A percentile compares a stretch with the other conserved stretches of the same genome.
Evolutionary conservation across 2,888 invertebrate species (phyloP).

Genomic region (Caradrina kadenii): DNA sequence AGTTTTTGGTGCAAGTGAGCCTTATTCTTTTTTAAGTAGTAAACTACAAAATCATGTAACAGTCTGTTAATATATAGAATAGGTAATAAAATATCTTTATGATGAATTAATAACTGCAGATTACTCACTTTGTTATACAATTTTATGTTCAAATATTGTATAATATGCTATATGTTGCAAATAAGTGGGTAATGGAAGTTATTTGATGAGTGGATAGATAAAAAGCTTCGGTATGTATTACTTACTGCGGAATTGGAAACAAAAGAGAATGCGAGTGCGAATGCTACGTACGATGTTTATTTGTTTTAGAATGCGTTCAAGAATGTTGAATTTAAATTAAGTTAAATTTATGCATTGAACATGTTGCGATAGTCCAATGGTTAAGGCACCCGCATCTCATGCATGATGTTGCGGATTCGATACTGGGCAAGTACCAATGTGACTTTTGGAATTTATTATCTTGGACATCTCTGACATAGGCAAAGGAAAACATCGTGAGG

Average conservation of each 20-base stretch:
- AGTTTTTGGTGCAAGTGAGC: not conserved
- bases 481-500: too few species aligned
- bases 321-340: not conserved
- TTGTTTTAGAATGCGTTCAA: conserved; percentile 9
- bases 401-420: too few species aligned
- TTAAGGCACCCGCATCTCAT: too few species aligned
- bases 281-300: not conserved
- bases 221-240: conserved; percentile 7
- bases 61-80: conserved; percentile 19
- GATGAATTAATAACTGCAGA: conserved; percentile 31
- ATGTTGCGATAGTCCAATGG: too few species aligned
- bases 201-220: conserved; percentile 19
- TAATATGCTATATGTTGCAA: conserved; percentile 27
- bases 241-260: not conserved
- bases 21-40: not conserved
- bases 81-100: conserved; percentile 17
- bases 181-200: conserved; percentile 1
- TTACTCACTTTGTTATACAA: conserved; percentile 44
- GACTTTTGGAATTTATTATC: too few species aligned
- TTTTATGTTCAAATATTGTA: conserved; percentile 43
- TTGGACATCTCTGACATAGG: too few species aligned
- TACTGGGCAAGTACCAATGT: too few species aligned
- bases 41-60: conserved; percentile 33
- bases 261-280: not conserved
- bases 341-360: not conserved